Evolutionary conservation across 2,113 vertebrate species (phyloP), one percentile per base, ranked within the genome.

Genomic region (Pogonocichla stellata): DNA sequence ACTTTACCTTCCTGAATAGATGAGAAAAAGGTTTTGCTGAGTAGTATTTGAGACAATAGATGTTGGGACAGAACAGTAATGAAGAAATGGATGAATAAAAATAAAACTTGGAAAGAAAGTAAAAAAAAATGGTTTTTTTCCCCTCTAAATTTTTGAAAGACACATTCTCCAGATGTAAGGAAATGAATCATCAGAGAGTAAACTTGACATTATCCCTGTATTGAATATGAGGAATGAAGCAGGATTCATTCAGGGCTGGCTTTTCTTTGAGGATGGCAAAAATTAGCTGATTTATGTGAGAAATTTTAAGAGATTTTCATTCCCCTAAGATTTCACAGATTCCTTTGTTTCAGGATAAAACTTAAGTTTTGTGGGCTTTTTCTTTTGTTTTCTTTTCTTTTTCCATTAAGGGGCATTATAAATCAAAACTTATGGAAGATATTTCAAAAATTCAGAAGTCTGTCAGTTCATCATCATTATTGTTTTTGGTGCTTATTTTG

Each of bases 111-210:
- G 28, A 60, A 90, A 77, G 70, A 73, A 73, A 89, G 69, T 6
- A 10, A 12, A 58, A 71, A 28, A 20, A n/a, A 28, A 28, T 48
- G 4, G 3, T 0, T 11, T 19, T 56, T 29, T 14, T 6, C 0
- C 5, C 36, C 23, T 58, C 15, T 40, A 34, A 71, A 78, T 90
- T 87, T 95, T 95, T 64, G 84, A 86, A 94, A 90, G 75, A 80
- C 66, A 79, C 51, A 58, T 83, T 93, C 45, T 86, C 57, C 65
- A 94, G 61, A 75, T 87, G 85, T 71, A 96, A 96, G 58, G 56
- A 94, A 93, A 86, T 88, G 9, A 90, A 95, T 80, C 67, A 85
- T 74, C 60, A 80, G 79, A 83, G 67, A 83, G 75, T 40, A 88
- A 95, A 94, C 51, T 64, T 86, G 42, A 58, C 60, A 73, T 53